Evolutionary conservation across 2,113 vertebrate genomes (phyloP).

Genomic region (Phaetusa simplex): DNA sequence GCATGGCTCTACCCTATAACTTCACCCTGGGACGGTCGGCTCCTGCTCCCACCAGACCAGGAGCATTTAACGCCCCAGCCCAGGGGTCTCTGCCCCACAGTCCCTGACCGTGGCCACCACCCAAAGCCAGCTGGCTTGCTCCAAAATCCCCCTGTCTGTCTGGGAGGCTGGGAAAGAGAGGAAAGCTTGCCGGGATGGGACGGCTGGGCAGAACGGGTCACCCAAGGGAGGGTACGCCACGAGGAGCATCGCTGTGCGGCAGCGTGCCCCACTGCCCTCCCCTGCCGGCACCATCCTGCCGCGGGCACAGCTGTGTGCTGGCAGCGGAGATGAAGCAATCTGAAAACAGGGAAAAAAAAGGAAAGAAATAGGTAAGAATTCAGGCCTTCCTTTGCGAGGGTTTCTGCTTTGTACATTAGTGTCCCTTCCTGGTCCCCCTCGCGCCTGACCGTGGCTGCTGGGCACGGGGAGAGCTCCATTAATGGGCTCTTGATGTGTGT

Average conservation of each 20-base stretch:
- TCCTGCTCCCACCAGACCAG: neutral
- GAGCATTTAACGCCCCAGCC: neutral
- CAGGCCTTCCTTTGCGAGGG: neutral
- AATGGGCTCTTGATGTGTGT: slow-evolving; percentile 31
- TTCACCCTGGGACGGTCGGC: accelerated
- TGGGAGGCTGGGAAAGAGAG: neutral
- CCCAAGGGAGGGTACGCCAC: neutral
- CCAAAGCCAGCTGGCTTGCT: neutral
- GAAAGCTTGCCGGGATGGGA: neutral
- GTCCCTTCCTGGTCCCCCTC: neutral
- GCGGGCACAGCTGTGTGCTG: neutral
- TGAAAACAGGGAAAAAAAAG: neutral
- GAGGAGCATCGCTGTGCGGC: neutral
- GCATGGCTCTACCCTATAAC: neutral
- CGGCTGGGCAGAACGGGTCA: neutral
- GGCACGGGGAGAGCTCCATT: neutral
- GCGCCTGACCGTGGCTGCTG: neutral
- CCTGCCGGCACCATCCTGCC: neutral
- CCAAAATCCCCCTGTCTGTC: accelerated
- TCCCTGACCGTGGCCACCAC: neutral
- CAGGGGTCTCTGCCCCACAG: neutral
- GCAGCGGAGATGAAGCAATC: neutral
- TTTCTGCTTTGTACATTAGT: neutral
- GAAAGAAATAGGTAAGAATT: neutral
- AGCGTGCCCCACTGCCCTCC: neutral